Percentiles rank a stretch among this genome's conserved stretches.
Conservation (phyloP, 2,888 invertebrate genomes). For the Helicoverpa assulta region DNA sequence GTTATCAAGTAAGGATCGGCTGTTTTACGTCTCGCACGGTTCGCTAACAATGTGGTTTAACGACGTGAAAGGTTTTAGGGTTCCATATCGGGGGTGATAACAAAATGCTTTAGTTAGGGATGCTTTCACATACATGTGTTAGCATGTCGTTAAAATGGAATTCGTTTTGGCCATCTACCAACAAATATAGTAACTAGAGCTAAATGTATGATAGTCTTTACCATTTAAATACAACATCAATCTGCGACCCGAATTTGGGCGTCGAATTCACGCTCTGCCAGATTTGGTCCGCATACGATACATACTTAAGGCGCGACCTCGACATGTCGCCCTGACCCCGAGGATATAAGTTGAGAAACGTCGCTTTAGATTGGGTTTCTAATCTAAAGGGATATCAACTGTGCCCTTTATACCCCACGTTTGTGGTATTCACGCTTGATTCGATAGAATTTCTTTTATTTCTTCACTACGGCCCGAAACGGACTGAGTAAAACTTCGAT, state of each 20-base stretch:
- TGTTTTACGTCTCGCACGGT: constrained; percentile 62
- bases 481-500: constrained; percentile 40
- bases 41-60: constrained; percentile 66
- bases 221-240: constrained; percentile 34
- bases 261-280: constrained; percentile 41
- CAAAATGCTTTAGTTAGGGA: constrained; percentile 58
- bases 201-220: constrained; percentile 25
- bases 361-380: constrained; percentile 71
- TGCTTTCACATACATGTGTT: constrained; percentile 52
- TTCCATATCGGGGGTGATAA: constrained; percentile 59
- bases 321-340: constrained; percentile 58
- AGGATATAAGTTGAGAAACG: constrained; percentile 65
- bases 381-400: constrained; percentile 71
- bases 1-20: constrained; percentile 65
- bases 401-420: constrained; percentile 65
- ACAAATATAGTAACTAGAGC: constrained; percentile 25
- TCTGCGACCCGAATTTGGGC: constrained; percentile 23
- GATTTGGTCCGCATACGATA: constrained; percentile 59
- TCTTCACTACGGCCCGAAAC: constrained; percentile 40
- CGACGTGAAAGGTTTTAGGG: constrained; percentile 61
- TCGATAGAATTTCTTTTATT: constrained; percentile 65
- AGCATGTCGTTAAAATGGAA: constrained; percentile 52
- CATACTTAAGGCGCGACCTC: constrained; percentile 61
- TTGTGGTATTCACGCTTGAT: constrained; percentile 62
- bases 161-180: constrained; percentile 41